Conservation (phyloP, 2,113 vertebrate species). For the Mormyrus lacerda region DNA sequence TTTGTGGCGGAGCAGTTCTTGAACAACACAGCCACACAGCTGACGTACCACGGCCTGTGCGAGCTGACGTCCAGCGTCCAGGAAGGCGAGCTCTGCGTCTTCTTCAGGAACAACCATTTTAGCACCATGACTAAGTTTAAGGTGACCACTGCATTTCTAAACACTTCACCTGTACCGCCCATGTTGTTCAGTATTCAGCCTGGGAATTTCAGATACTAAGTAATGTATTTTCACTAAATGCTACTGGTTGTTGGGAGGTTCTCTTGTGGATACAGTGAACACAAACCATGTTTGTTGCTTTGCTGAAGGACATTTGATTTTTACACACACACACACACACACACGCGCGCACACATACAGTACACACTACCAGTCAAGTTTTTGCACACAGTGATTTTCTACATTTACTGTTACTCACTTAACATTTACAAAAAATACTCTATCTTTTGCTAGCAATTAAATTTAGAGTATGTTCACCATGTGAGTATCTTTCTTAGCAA, state of each 20-base stretch:
- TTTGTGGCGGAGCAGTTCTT: conserved; percentile 95
- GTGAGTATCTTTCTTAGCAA: no score
- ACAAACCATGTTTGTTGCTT: not conserved
- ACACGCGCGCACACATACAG: no score
- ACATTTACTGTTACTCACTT: no score
- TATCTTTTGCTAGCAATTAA: no score
- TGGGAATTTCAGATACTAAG: not conserved
- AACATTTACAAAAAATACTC: no score
- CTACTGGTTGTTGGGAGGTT: not conserved
- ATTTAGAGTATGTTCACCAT: no score
- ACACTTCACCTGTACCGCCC: not conserved
- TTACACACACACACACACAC: not conserved
- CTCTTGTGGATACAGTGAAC: not conserved
- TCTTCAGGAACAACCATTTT: conserved; percentile 99
- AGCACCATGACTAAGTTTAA: conserved; percentile 99
- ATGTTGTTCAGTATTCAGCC: not conserved
- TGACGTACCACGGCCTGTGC: conserved; percentile 94
- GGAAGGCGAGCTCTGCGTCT: conserved; percentile 96
- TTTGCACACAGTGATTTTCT: no score
- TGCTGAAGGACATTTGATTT: not conserved
- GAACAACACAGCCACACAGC: conserved; percentile 89
- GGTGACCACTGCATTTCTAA: conserved; percentile 54
- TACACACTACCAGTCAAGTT: no score
- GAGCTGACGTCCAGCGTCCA: conserved; percentile 92
- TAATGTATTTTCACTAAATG: not conserved